phyloP scores from a whole-genome alignment of 1,140 invertebrate genomes.

The Hesperophylax magnus region DNA sequence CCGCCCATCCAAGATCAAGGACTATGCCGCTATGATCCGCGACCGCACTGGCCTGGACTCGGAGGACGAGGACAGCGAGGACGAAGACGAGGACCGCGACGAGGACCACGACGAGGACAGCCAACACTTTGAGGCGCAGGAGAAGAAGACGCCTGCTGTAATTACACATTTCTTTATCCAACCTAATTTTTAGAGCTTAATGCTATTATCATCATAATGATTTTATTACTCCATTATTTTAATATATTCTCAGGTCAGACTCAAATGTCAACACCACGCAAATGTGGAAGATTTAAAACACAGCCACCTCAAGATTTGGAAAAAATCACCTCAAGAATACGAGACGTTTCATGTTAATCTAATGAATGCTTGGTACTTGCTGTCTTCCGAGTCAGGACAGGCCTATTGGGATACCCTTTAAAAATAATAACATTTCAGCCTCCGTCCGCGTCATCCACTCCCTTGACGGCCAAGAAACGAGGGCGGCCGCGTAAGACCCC shows the following conservation, averaged over 20 bases:
- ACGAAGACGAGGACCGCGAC: conserved; percentile 47
- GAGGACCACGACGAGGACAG: conserved; percentile 23
- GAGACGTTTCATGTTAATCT: no score
- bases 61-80: conserved; percentile 41
- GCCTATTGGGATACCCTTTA: no score
- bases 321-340: no score
- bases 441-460: background rate
- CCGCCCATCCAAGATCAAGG: conserved; percentile 66
- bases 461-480: conserved; percentile 58
- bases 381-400: no score
- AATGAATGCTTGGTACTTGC: no score
- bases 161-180: background rate
- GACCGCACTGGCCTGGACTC: conserved; percentile 36
- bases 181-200: no score
- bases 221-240: no score
- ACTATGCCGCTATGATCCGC: conserved; percentile 69
- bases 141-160: conserved; percentile 6
- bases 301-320: no score
- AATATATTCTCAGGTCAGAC: no score
- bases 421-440: background rate
- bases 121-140: background rate
- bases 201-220: no score
- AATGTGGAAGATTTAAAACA: no score
- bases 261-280: no score
- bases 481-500: conserved; percentile 63